Evolutionary conservation across 2,113 vertebrate genomes (phyloP), one percentile per base, ranked within the genome.

Genomic region (Arenaria interpres): DNA sequence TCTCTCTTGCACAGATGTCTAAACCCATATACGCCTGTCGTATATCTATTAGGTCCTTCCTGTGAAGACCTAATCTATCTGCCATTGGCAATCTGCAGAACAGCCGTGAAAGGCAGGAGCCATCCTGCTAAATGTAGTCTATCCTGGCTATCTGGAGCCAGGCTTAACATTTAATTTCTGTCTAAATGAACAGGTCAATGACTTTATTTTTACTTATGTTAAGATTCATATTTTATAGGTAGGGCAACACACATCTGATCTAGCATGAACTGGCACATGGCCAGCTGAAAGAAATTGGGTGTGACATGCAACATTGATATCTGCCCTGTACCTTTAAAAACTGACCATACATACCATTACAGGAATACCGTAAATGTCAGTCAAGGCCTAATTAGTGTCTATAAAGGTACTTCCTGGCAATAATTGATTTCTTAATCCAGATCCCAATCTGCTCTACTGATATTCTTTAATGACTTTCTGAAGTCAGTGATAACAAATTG

Each of bases 391-490:
- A 94, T 95, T 89, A 91, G 86, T 79, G 46, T 66, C 80, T 96
- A 30, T 74, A 89, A 85, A 93, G 27, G 92, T 89, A 91, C 45
- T 96, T 95, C 66, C 91, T 93, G 82, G 81, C 89, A 95, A 96
- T 88, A 96, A 96, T 93, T 76, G 94, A 91, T 89, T 95, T 97
- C 88, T 96, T 95, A 92, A 92, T 96, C 68, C 45, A 96, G 68
- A 78, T 81, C 57, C 64, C 82, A 95, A 94, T 95, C 93, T 91
- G 85, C 45, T 88, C 67, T 75, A 57, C 77, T 92, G 64, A 95
- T 96, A 96, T 87, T 78, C 76, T 97, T 93, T 94, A 97, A 92
- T 90, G 87, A 78, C 90, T 96, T 97, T 91, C 76, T 96, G 81
- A 97, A 97, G 89, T 43, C 92, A 91, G 73, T 90, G 80, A 91